These are phyloP conservation scores for Setophaga petechia DNA, from an alignment of 2,113 vertebrate genomes.

Conservation along the genomic window DNA sequence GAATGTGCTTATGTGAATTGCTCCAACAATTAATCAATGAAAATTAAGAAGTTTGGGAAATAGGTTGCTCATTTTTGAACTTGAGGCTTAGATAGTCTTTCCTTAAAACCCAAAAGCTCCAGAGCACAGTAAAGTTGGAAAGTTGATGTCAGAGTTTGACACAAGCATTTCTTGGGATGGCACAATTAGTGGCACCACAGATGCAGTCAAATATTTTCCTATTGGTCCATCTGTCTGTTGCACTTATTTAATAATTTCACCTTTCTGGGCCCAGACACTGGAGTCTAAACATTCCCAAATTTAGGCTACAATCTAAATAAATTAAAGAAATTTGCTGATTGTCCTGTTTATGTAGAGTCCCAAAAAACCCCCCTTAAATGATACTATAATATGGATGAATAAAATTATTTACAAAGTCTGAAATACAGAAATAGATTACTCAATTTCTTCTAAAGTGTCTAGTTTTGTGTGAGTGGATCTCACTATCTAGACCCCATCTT, in stretches of 20 bases:
- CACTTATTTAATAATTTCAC: not conserved
- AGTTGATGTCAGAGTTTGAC: not conserved
- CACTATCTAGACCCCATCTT: not conserved
- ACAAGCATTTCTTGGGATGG: not conserved
- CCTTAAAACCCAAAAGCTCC: not conserved
- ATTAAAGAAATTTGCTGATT: not conserved
- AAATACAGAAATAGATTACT: not conserved
- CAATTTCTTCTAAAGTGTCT: not conserved
- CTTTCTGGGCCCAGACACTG: not conserved
- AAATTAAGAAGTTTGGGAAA: not conserved
- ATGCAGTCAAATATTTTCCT: not conserved
- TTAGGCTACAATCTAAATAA: not conserved
- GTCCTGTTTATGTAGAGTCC: not conserved
- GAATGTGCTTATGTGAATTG: not conserved
- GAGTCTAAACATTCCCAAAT: not conserved
- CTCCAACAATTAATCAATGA: not conserved
- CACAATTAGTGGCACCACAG: not conserved
- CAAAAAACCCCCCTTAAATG: rapidly evolving
- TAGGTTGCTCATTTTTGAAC: not conserved
- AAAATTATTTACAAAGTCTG: not conserved
- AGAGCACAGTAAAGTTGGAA: not conserved
- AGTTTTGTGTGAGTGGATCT: not conserved
- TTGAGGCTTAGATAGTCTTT: not conserved
- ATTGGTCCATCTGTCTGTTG: not conserved
- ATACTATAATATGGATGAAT: not conserved